Percentiles rank a stretch among this genome's conserved stretches.
phyloP scores from a whole-genome alignment of 2,888 invertebrate species.

The Drosophila leonis region DNA sequence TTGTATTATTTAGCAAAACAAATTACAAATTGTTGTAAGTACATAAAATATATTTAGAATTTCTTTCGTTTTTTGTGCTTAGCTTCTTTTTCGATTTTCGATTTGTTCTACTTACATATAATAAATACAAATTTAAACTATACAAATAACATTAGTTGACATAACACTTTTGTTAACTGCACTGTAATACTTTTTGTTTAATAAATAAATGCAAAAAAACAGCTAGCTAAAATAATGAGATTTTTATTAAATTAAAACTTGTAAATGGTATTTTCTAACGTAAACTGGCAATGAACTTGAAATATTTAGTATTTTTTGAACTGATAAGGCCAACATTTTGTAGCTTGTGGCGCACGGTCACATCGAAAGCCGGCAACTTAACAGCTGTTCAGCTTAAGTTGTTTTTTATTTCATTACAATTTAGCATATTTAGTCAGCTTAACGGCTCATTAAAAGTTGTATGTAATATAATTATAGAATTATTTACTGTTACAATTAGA shows the following conservation, averaged over 20 bases:
- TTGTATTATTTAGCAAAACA: conserved; percentile 53
- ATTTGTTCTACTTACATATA: conserved; percentile 36
- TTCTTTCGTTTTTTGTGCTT: conserved; percentile 42
- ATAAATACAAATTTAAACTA: conserved; percentile 45
- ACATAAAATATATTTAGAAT: conserved; percentile 51
- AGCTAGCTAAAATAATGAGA: conserved; percentile 41
- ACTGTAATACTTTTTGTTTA: conserved; percentile 63
- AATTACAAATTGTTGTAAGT: conserved; percentile 27
- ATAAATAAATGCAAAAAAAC: conserved; percentile 63
- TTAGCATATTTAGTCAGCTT: conserved; percentile 15
- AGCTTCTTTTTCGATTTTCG: conserved; percentile 45
- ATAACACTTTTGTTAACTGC: conserved; percentile 57
- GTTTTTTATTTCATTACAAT: conserved; percentile 7
- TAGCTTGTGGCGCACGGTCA: conserved; percentile 15
- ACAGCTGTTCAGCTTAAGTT: conserved; percentile 32
- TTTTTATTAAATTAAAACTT: not conserved
- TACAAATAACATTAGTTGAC: conserved; percentile 45
- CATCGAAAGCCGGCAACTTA: conserved; percentile 33
- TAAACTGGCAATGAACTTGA: not conserved
- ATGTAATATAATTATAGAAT: not conserved
- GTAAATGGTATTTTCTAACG: not conserved
- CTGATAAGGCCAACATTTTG: not conserved
- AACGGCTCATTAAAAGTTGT: not conserved
- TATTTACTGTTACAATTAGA: not conserved
- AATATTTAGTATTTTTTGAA: conserved; percentile 10